These are phyloP conservation scores for Pantherophis alleghaniensis DNA, from an alignment of 2,797 vertebrate genomes.

Conservation along the genomic window DNA sequence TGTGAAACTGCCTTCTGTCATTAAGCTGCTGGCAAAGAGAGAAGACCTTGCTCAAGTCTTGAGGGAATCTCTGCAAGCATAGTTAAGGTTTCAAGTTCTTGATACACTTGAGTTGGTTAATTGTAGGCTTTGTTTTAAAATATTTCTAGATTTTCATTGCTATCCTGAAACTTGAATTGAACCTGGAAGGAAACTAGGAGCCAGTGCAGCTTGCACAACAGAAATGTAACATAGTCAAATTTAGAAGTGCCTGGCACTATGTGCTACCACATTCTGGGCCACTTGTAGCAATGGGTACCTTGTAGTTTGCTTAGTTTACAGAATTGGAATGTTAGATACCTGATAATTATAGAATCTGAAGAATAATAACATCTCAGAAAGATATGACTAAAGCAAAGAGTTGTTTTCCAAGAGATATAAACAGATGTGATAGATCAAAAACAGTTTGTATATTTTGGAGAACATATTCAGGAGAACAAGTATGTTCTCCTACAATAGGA, in stretches of 20 bases:
- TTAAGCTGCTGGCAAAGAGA: neutral
- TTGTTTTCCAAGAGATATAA: neutral
- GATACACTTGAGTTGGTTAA: neutral
- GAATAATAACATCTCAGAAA: neutral
- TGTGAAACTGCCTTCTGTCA: neutral
- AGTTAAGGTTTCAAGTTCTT: neutral
- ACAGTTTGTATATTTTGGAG: neutral
- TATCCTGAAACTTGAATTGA: neutral
- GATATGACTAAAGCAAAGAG: neutral
- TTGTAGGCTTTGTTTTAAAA: neutral
- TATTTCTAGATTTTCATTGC: neutral
- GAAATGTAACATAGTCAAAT: neutral
- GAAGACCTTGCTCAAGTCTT: neutral
- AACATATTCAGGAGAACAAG: neutral
- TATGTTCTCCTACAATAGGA: neutral
- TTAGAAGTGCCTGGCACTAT: neutral
- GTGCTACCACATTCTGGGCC: neutral
- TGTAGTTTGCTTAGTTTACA: neutral
- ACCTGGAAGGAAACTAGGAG: neutral
- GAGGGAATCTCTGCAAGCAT: neutral
- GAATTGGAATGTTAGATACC: neutral
- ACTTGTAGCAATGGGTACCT: neutral
- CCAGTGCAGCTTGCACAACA: neutral
- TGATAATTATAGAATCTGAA: neutral
- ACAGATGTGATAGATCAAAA: neutral